A percentile compares a stretch with the other conserved stretches of the same genome.
These are phyloP conservation scores for Tenthredo amoena DNA, from an alignment of 2,888 invertebrate genomes.

Conservation along the genomic window DNA sequence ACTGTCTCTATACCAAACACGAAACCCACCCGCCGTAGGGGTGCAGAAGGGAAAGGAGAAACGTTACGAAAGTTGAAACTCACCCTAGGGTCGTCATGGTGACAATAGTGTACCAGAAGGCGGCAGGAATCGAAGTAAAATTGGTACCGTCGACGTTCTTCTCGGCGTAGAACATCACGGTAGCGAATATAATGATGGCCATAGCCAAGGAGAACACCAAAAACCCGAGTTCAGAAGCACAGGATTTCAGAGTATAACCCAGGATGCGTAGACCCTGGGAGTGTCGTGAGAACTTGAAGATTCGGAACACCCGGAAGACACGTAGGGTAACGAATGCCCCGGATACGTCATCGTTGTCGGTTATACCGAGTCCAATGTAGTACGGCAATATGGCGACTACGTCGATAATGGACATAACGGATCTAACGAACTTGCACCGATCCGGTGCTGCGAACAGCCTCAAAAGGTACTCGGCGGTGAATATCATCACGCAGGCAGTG, in stretches of 20 bases:
- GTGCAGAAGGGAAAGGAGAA: slow-evolving; percentile 53
- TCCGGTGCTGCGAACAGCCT: slow-evolving; percentile 99
- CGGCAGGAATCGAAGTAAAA: slow-evolving; percentile 99
- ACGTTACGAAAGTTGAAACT: slow-evolving; percentile 78
- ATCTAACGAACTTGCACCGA: slow-evolving; percentile 97
- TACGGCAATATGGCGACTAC: slow-evolving; percentile 99
- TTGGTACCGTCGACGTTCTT: slow-evolving; percentile 98
- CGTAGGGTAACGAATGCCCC: slow-evolving; percentile 99
- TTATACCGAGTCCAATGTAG: slow-evolving; percentile 98
- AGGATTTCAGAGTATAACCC: slow-evolving; percentile 99
- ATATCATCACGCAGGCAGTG: slow-evolving; percentile 99
- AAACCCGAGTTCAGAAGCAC: slow-evolving; percentile 99
- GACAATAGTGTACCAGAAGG: slow-evolving; percentile 99
- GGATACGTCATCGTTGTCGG: slow-evolving; percentile 98
- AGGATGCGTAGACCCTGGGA: slow-evolving; percentile 99
- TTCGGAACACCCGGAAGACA: slow-evolving; percentile 99
- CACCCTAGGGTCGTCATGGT: slow-evolving; percentile 99
- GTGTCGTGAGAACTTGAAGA: slow-evolving; percentile 99
- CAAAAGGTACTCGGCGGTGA: slow-evolving; percentile 98
- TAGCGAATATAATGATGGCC: slow-evolving; percentile 99
- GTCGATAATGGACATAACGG: slow-evolving; percentile 99
- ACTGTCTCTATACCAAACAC: not conserved
- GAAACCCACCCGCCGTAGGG: not conserved
- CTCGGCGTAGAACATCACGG: slow-evolving; percentile 99
- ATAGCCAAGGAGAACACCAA: slow-evolving; percentile 99